phyloP scores from a whole-genome alignment of 2,113 vertebrate species.

The Poeciliopsis retropinna region DNA sequence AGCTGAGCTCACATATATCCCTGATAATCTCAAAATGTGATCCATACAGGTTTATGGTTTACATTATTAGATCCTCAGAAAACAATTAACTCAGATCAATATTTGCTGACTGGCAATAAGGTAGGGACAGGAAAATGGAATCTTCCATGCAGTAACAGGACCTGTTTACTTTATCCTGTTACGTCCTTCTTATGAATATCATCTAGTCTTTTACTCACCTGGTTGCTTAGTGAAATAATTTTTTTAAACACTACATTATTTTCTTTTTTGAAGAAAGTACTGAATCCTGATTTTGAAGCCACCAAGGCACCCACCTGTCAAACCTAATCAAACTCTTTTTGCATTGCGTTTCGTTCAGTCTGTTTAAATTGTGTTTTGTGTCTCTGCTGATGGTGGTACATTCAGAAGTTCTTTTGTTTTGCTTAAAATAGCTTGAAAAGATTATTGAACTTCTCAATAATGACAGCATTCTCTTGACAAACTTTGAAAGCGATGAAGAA shows the following conservation, averaged over 20 bases:
- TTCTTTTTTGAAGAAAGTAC: slow-evolving; percentile 15
- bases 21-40: not conserved
- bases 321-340: slow-evolving; percentile 14
- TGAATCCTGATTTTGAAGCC: slow-evolving; percentile 26
- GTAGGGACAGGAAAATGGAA: slow-evolving; percentile 38
- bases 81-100: slow-evolving; percentile 16
- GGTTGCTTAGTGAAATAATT: slow-evolving; percentile 23
- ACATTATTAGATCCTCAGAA: slow-evolving; percentile 14
- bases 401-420: too few relatives aligned
- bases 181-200: slow-evolving; percentile 39
- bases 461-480: not conserved
- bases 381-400: not conserved
- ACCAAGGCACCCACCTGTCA: slow-evolving; percentile 32
- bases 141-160: not conserved
- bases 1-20: not conserved
- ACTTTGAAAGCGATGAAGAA: not conserved
- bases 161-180: slow-evolving; percentile 23
- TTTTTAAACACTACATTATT: slow-evolving; percentile 35
- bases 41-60: slow-evolving; percentile 1
- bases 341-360: not conserved
- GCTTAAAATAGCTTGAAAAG: not conserved
- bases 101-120: slow-evolving; percentile 10
- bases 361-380: not conserved
- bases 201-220: slow-evolving; percentile 18
- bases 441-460: not conserved